Evolutionary conservation across 2,113 vertebrate genomes (phyloP), one percentile per base, ranked within the genome.

Genomic region (Rhynchomys soricoides): DNA sequence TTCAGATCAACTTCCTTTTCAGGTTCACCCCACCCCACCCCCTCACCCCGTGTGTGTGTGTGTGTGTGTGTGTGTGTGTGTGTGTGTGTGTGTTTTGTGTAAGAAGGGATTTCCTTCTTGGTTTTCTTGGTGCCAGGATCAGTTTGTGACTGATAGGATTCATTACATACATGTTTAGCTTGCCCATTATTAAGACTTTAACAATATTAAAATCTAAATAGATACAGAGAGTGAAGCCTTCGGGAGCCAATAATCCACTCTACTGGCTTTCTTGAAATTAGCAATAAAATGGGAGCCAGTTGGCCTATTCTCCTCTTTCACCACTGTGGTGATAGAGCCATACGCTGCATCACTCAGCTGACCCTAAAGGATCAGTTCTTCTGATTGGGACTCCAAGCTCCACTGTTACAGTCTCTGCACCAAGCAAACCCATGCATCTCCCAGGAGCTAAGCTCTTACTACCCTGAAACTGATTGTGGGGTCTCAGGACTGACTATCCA

Each of bases 161-260:
- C 92, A 92, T 93, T 95, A 86, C 24, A 5, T 48, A 86, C 40
- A 45, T 52, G 40, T 90, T 86, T 79, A n/a, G 50, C 26, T 62
- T 48, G 48, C 92, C 74, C 24, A 1, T 95, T 86, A 79, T 48
- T 90, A 86, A 87, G 26, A 31, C 91, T 97, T 93, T 94, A 71
- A 87, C 7, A 59, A 7, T 95, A 96, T 95, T 94, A 86, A 93
- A 92, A 97, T 78, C 90, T 90, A 79, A 86, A 93, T 79, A 68
- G 89, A 74, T 74, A 48, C 24, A 45, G 71, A 87, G 74, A 89
- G 31, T 85, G 48, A 43, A 73, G 55, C 52, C 90, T 92, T 45
- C 34, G 68, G 88, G 75, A 77, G 8, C 70, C 15, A 40, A 52
- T 64, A 59, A 71, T 70, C 85, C n/a, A 24, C 40, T 10, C 24